These are phyloP conservation scores for Oscheius onirici DNA, from an alignment of 2,888 invertebrate species.

Conservation along the genomic window DNA sequence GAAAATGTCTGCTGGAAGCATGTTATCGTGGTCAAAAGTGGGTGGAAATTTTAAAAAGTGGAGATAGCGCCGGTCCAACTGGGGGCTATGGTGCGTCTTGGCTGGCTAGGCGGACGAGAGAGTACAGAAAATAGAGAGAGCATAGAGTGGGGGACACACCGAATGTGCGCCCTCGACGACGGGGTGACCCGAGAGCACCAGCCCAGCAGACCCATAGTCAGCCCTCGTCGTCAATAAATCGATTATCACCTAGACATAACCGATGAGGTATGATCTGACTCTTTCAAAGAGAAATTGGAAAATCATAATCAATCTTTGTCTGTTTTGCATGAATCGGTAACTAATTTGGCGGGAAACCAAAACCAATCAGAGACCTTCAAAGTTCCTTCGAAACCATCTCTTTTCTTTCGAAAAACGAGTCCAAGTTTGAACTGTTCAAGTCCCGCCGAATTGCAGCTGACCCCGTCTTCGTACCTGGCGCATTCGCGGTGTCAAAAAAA, in stretches of 20 bases:
- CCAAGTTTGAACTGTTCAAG: not conserved
- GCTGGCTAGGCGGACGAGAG: slow-evolving; percentile 31
- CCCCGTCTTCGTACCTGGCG: not conserved
- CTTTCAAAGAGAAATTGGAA: no score
- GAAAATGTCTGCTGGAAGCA: not conserved
- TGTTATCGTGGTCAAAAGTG: not conserved
- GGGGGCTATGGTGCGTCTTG: slow-evolving; percentile 20
- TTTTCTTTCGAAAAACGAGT: not conserved
- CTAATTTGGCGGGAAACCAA: no score
- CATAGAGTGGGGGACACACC: slow-evolving; percentile 29
- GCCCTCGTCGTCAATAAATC: slow-evolving; percentile 34
- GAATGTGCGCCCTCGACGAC: slow-evolving; percentile 18
- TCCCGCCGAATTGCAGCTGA: slow-evolving; percentile 6
- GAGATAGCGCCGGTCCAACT: slow-evolving; percentile 21
- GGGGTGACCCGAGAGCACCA: slow-evolving; percentile 16
- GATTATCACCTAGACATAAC: slow-evolving; percentile 10
- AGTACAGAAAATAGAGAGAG: slow-evolving; percentile 27
- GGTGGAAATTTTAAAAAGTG: slow-evolving; percentile 13
- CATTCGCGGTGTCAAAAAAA: not conserved
- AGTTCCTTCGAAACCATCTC: not conserved
- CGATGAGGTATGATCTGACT: slow-evolving; percentile 2
- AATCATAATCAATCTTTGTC: no score
- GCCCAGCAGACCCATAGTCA: slow-evolving; percentile 15
- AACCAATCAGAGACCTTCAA: no score
- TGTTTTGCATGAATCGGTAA: no score